Conservation (phyloP, 2,113 vertebrate genomes). For the Pithys albifrons region DNA sequence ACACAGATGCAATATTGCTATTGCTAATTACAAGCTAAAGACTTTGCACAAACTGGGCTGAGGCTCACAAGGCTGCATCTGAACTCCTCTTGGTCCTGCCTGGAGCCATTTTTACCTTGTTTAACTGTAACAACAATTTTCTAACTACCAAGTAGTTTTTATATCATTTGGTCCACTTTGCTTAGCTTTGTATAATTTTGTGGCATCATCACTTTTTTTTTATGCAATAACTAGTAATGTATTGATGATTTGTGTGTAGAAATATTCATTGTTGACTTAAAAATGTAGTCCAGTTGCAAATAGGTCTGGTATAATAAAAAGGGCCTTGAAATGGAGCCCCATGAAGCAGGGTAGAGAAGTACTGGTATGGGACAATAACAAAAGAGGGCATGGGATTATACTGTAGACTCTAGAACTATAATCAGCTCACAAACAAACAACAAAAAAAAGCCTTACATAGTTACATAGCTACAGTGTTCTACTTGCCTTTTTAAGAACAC, state of each 20-base stretch:
- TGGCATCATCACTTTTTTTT: neutral
- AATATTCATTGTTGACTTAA: neutral
- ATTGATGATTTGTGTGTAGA: neutral
- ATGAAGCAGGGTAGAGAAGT: neutral
- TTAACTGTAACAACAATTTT: neutral
- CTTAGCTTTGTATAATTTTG: neutral
- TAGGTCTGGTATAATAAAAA: neutral
- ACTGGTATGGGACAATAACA: neutral
- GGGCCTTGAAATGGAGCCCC: neutral
- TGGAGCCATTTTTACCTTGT: neutral
- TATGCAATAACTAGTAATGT: neutral
- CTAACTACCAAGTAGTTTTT: neutral
- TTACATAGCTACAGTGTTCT: no score
- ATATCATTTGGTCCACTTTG: neutral
- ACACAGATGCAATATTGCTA: neutral
- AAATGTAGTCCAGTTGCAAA: neutral
- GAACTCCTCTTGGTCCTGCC: neutral
- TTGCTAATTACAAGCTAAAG: neutral
- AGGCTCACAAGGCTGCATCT: rapidly evolving
- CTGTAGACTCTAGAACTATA: neutral
- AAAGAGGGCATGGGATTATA: neutral
- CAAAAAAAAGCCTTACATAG: no score
- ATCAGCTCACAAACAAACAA: rapidly evolving
- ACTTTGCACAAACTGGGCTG: neutral
- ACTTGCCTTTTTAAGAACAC: neutral